Evolutionary conservation across 2,797 vertebrate species (phyloP).

Genomic region (Synaphobranchus kaupii): DNA sequence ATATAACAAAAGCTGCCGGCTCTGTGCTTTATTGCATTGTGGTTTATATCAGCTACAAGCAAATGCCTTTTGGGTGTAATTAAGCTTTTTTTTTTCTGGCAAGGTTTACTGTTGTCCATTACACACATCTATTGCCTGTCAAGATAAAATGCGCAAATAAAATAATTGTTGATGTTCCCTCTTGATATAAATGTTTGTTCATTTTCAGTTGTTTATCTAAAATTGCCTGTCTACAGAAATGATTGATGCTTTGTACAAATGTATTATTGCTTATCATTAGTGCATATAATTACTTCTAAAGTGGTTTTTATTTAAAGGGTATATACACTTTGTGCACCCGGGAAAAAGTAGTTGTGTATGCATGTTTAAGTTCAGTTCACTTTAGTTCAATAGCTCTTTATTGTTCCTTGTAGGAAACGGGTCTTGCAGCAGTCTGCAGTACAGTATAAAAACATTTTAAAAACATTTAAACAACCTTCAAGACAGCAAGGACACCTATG

Average conservation of each 20-base stretch:
- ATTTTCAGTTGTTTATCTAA: neutral
- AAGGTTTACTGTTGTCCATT: neutral
- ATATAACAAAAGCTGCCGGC: neutral
- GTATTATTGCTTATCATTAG: neutral
- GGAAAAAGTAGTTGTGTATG: neutral
- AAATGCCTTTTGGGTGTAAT: neutral
- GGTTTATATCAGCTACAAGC: neutral
- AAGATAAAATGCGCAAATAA: neutral
- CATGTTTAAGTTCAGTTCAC: neutral
- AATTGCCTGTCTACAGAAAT: neutral
- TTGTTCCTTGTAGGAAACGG: neutral
- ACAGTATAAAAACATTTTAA: neutral
- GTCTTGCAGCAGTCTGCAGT: neutral
- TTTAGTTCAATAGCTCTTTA: neutral
- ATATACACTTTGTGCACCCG: neutral
- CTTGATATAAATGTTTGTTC: neutral
- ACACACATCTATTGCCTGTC: neutral
- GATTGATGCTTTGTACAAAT: neutral
- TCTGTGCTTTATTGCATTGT: neutral
- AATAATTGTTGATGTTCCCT: conserved; percentile 1
- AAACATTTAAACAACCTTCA: neutral
- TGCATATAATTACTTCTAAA: neutral
- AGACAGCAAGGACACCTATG: neutral
- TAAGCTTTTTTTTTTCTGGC: neutral
- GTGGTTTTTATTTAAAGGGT: neutral